Evolutionary conservation across 2,113 vertebrate species (phyloP).

Genomic region (Trichomycterus rosablanca): DNA sequence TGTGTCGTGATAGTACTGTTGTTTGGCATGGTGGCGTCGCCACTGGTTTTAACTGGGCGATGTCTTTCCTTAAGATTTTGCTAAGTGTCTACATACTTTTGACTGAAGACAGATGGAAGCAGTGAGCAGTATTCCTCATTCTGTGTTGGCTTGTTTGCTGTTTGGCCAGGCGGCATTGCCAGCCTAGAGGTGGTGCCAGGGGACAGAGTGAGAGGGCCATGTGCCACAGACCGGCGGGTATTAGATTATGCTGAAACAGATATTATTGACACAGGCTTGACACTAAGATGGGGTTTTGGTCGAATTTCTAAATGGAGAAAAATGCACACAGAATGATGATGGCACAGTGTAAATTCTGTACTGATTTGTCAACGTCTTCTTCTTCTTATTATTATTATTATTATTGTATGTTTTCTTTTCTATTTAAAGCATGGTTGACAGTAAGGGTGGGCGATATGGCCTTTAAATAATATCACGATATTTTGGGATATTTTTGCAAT

Average conservation of each 20-base stretch:
- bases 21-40: too few relatives aligned
- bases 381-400: too few relatives aligned
- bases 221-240: slow-evolving; percentile 21
- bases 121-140: slow-evolving; percentile 1
- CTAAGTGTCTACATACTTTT: neutral
- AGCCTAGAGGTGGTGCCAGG: slow-evolving; percentile 17
- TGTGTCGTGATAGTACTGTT: too few relatives aligned
- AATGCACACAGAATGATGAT: neutral
- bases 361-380: neutral
- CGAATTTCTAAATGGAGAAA: neutral
- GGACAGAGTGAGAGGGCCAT: slow-evolving; percentile 9
- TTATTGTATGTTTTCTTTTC: too few relatives aligned
- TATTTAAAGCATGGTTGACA: too few relatives aligned
- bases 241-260: slow-evolving; percentile 34
- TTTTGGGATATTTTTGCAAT: too few relatives aligned
- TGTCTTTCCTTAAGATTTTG: neutral
- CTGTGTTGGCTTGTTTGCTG: slow-evolving; percentile 4
- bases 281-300: neutral
- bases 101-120: slow-evolving; percentile 21
- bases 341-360: neutral
- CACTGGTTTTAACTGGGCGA: too few relatives aligned
- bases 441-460: too few relatives aligned
- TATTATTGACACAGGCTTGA: slow-evolving; percentile 28
- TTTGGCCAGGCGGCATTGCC: slow-evolving; percentile 2
- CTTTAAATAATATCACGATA: too few relatives aligned